These are phyloP conservation scores for Malurus leucopterus DNA, from an alignment of 2,797 vertebrate genomes.

Conservation along the genomic window DNA sequence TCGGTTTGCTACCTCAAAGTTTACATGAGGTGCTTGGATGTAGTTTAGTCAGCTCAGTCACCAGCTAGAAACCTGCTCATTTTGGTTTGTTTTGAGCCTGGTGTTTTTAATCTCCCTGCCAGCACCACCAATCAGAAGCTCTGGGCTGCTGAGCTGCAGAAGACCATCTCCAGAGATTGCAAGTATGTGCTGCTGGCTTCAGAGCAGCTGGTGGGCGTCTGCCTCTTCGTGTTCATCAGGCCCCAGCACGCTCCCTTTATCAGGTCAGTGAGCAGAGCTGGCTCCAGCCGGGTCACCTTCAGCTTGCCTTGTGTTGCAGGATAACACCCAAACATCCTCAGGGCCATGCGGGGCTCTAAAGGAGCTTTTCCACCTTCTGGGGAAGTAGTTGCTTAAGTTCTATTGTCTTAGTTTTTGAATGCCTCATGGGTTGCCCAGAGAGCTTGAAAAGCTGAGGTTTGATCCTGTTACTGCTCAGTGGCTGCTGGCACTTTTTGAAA, in stretches of 20 bases:
- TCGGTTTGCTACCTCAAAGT: background rate
- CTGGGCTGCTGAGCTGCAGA: conserved; percentile 98
- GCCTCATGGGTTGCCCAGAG: background rate
- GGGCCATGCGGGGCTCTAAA: background rate
- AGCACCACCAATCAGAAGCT: conserved; percentile 98
- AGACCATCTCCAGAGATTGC: conserved; percentile 92
- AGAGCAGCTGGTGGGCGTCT: conserved; percentile 96
- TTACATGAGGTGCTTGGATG: background rate
- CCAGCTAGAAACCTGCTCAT: background rate
- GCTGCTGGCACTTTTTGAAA: background rate
- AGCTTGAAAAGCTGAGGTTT: background rate
- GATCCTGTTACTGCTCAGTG: background rate
- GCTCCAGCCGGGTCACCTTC: background rate
- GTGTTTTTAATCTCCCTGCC: background rate
- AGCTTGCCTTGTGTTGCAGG: background rate
- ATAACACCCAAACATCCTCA: background rate
- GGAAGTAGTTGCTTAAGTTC: background rate
- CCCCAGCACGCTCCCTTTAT: conserved; percentile 95
- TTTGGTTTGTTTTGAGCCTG: background rate
- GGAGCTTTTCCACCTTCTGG: background rate
- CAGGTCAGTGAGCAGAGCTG: conserved; percentile 70
- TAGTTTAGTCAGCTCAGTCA: background rate
- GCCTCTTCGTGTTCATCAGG: conserved; percentile 94
- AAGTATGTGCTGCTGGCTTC: conserved; percentile 96
- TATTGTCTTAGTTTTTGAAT: background rate